Base-by-base conservation (phyloP, 1,140 invertebrate genomes). In the Diabrotica undecimpunctata region DNA sequence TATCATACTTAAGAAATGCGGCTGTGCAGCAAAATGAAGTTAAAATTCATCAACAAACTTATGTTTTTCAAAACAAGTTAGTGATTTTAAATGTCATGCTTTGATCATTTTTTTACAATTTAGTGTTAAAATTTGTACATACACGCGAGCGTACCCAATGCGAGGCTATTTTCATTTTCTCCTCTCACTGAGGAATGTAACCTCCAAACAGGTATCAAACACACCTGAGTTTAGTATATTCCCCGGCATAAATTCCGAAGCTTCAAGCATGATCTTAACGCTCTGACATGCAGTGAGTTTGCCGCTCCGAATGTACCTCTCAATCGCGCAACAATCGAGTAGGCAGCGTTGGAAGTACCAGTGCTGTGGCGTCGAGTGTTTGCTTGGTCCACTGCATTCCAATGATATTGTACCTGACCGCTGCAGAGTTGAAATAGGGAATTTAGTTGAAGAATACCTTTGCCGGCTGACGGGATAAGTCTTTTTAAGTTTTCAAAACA, bases 141-240 rank as follows among this genome's bases (percentile, higher is more conserved):
- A 4, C 41, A 46, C 67, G 67, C 67, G 62, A 64, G 51, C 13
- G 35, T 59, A 66, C 64, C 54, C 63, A n/a, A 39, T 46, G 50
- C 64, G 71, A 75, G 75, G 69, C 73, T 77, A 77, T 62, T 63
- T 72, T 63, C 66, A 74, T 73, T 77, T 77, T 77, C 75, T 73
- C 71, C 71, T 62, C 67, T 72, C 69, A 65, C 65, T 65, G 57
- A 63, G 76, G 76, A 77, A 77, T 76, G 75, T 77, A 77, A 71
- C 75, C 76, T 77, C 74, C 55, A 66, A 60, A 62, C 70, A 64
- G 76, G 75, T 71, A 74, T 69, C 67, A 71, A 75, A 77, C 76
- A 77, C 76, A 77, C 76, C 76, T 77, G 76, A 76, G 75, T 74
- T 70, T 66, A 54, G 74, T 76, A 75, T 72, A 77, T 10, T 76